Conservation (phyloP, 2,113 vertebrate genomes). For the Tragelaphus strepsiceros region DNA sequence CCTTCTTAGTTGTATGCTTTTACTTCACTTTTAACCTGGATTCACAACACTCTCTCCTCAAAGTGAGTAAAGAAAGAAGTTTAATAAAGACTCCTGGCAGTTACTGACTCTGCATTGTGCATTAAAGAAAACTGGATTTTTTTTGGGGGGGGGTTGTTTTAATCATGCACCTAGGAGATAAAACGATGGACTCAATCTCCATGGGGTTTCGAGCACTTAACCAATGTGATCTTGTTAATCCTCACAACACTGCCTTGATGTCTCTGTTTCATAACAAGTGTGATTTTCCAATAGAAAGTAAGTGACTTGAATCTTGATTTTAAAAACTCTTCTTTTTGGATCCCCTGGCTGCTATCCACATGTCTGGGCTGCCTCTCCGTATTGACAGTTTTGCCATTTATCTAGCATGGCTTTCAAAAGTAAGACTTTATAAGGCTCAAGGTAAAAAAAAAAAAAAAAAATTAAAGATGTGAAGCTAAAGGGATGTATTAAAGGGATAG, state of each 20-base stretch:
- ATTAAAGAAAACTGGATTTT: not conserved
- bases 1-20: not conserved
- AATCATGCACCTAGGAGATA: not conserved
- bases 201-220: not conserved
- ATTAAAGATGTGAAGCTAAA: not conserved
- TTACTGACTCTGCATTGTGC: not conserved
- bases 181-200: slow-evolving; percentile 22
- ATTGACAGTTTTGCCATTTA: not conserved
- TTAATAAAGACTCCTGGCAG: not conserved
- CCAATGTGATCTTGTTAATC: slow-evolving; percentile 28
- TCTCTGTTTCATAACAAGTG: not conserved
- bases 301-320: slow-evolving; percentile 18
- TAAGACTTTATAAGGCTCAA: not conserved
- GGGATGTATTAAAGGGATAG: not conserved
- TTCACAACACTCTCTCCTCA: not conserved
- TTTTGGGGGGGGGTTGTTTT: not conserved
- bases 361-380: not conserved
- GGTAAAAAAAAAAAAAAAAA: not conserved
- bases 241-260: not conserved
- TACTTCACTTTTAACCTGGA: not conserved
- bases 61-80: not conserved
- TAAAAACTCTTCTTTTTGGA: not conserved
- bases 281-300: slow-evolving; percentile 38
- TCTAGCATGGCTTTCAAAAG: not conserved
- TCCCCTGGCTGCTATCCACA: not conserved